phyloP scores from a whole-genome alignment of 2,888 invertebrate genomes.

The Drosophila barbarae region DNA sequence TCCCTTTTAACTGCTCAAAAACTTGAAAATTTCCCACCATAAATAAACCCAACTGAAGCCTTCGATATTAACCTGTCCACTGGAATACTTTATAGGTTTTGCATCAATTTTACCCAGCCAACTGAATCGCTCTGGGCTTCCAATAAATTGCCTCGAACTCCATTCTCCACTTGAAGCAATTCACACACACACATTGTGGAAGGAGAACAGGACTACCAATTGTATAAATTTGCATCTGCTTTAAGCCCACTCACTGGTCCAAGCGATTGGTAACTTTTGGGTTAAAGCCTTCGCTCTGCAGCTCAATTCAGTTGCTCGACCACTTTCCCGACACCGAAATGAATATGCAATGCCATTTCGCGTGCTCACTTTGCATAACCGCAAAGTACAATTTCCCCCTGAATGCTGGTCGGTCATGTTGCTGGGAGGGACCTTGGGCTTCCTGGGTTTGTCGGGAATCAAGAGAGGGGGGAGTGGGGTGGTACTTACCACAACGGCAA shows the following conservation, averaged over 20 bases:
- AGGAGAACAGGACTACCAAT: conserved; percentile 15
- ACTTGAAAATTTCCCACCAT: neutral
- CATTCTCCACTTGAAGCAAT: conserved; percentile 14
- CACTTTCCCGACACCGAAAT: conserved; percentile 57
- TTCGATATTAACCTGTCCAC: conserved; percentile 33
- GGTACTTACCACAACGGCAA: conserved; percentile 85
- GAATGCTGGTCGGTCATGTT: conserved; percentile 57
- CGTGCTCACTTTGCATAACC: conserved; percentile 52
- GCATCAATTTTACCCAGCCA: conserved; percentile 10
- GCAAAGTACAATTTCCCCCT: conserved; percentile 65
- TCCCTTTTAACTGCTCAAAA: neutral
- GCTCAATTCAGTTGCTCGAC: conserved; percentile 30
- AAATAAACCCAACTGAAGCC: conserved; percentile 16
- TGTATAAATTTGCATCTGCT: conserved; percentile 53
- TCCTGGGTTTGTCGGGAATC: conserved; percentile 6
- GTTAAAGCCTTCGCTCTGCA: conserved; percentile 28
- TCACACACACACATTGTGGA: conserved; percentile 10
- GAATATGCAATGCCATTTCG: conserved; percentile 67
- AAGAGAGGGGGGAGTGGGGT: neutral
- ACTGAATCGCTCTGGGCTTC: conserved; percentile 10
- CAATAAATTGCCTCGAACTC: conserved; percentile 25
- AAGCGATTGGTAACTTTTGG: conserved; percentile 51
- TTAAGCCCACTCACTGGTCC: conserved; percentile 26
- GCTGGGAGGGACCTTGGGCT: conserved; percentile 25
- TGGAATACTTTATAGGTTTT: conserved; percentile 15